Evolutionary conservation across 2,113 vertebrate genomes (phyloP).

Genomic region (Leucosticte australis): DNA sequence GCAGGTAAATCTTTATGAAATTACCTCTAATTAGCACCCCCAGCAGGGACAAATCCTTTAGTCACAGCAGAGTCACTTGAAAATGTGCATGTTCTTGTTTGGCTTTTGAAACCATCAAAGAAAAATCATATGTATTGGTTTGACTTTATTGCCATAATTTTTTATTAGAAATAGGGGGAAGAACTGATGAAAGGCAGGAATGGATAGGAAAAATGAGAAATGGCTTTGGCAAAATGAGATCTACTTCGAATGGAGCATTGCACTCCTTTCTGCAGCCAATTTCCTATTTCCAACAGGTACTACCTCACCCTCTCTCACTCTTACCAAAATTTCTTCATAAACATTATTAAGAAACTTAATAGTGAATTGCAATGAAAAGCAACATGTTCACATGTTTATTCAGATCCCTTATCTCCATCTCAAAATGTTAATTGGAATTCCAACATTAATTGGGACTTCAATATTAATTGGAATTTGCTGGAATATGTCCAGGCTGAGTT

Average conservation of each 20-base stretch:
- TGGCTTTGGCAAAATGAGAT: neutral
- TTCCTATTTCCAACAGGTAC: neutral
- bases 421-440: slow-evolving; percentile 23
- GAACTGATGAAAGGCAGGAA: neutral
- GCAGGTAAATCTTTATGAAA: slow-evolving; percentile 32
- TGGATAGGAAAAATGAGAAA: neutral
- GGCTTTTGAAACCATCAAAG: neutral
- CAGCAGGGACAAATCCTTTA: slow-evolving; percentile 14
- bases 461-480: slow-evolving; percentile 5
- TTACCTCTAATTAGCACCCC: slow-evolving; percentile 42
- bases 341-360: neutral
- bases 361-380: neutral
- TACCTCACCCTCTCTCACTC: neutral
- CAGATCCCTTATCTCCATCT: neutral
- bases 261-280: neutral
- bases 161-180: neutral
- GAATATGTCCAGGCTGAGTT: neutral
- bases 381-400: neutral
- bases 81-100: neutral
- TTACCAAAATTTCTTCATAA: neutral
- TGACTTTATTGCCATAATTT: neutral
- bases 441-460: neutral
- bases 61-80: neutral
- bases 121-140: neutral
- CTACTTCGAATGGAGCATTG: neutral